A percentile compares a stretch with the other conserved stretches of the same genome.
phyloP scores from a whole-genome alignment of 2,888 invertebrate species.

The Troilus luridus region DNA sequence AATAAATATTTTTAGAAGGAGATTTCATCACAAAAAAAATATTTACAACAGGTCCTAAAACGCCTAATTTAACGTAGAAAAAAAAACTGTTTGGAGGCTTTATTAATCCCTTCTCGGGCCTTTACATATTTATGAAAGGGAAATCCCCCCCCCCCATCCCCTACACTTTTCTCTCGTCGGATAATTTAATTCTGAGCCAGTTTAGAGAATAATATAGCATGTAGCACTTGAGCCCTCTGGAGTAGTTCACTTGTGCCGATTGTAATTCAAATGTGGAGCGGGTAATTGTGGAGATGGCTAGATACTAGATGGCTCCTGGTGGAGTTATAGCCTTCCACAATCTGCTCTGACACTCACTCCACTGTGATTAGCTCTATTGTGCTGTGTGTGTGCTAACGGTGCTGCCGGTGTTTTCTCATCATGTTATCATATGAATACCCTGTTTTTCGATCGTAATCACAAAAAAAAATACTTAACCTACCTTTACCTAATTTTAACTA shows the following conservation, averaged over 20 bases:
- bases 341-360: background rate
- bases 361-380: background rate
- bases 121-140: background rate
- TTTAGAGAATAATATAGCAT: background rate
- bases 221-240: background rate
- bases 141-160: background rate
- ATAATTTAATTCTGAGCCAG: conserved; percentile 3
- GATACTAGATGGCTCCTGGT: background rate
- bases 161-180: background rate
- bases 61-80: background rate
- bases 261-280: background rate
- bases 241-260: background rate
- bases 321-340: background rate
- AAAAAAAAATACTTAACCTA: too few relatives aligned
- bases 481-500: too few relatives aligned
- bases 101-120: background rate
- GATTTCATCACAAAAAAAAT: background rate
- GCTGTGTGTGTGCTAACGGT: background rate
- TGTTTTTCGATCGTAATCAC: too few relatives aligned
- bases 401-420: background rate
- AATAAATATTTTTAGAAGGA: background rate
- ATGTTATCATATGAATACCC: too few relatives aligned
- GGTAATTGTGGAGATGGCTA: background rate
- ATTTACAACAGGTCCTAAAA: background rate
- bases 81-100: background rate